Percentiles rank a stretch among this genome's conserved stretches.
Conservation (phyloP, 2,113 vertebrate species). For the pig (Sus scrofa) region T2T-Sscrofa CM000817.6:43542501-43543000, state of each 20-base stretch:
- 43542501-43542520: neutral
- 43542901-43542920: too few relatives aligned
- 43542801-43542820: too few relatives aligned
- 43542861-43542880: too few relatives aligned
- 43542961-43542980: too few relatives aligned
- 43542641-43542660: neutral
- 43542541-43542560: neutral
- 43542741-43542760: neutral
- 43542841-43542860: too few relatives aligned
- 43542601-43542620: neutral
- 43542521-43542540: neutral
- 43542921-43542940: too few relatives aligned
- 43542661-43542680: neutral
- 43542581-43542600: neutral
- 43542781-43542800: constrained; percentile 35
- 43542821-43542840: too few relatives aligned
- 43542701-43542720: neutral
- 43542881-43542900: too few relatives aligned
- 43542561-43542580: neutral
- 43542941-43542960: too few relatives aligned
- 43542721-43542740: neutral
- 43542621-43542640: neutral
- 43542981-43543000: too few relatives aligned
- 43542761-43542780: neutral
- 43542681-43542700: neutral